Evolutionary conservation across 2,797 vertebrate genomes (phyloP).

Genomic region (Apogon talboti): DNA sequence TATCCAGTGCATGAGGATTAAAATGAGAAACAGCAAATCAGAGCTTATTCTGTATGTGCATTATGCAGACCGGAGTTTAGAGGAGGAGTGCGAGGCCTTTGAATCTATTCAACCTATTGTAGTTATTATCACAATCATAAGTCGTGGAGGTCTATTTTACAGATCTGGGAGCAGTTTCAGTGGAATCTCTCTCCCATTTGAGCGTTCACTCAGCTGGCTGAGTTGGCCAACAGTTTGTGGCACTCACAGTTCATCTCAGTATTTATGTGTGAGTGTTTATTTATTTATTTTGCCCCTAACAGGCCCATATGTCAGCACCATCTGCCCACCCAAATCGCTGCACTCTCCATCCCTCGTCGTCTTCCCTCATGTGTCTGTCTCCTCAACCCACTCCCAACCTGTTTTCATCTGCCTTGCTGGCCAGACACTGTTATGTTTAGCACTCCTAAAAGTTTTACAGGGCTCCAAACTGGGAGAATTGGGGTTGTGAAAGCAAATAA

Average conservation of each 20-base stretch:
- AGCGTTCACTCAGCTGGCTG: slow-evolving; percentile 52
- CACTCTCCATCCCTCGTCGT: slow-evolving; percentile 46
- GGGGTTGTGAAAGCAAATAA: slow-evolving; percentile 1
- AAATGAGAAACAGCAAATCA: too few species aligned
- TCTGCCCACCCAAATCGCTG: slow-evolving; percentile 73
- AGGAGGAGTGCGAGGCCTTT: slow-evolving; percentile 18
- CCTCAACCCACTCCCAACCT: slow-evolving; percentile 54
- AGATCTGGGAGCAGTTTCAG: slow-evolving; percentile 45
- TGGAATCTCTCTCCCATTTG: slow-evolving; percentile 16
- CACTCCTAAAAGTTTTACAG: slow-evolving; percentile 35
- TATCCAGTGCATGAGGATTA: too few species aligned
- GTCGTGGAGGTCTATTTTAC: slow-evolving; percentile 28
- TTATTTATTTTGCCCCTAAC: slow-evolving; percentile 82
- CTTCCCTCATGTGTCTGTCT: slow-evolving; percentile 48
- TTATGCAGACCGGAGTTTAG: slow-evolving; percentile 36
- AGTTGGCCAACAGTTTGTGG: slow-evolving; percentile 66
- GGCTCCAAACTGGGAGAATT: slow-evolving; percentile 4
- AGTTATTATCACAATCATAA: slow-evolving; percentile 20
- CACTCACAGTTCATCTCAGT: slow-evolving; percentile 74
- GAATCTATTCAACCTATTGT: slow-evolving; percentile 45
- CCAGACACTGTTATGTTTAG: slow-evolving; percentile 36
- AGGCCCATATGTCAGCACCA: slow-evolving; percentile 77
- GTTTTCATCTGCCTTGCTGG: slow-evolving; percentile 36
- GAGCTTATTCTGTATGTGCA: too few species aligned
- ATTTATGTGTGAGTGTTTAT: slow-evolving; percentile 77